These are phyloP conservation scores for Periophthalmus modestus DNA, from an alignment of 2,113 vertebrate genomes.

Conservation along the genomic window DNA sequence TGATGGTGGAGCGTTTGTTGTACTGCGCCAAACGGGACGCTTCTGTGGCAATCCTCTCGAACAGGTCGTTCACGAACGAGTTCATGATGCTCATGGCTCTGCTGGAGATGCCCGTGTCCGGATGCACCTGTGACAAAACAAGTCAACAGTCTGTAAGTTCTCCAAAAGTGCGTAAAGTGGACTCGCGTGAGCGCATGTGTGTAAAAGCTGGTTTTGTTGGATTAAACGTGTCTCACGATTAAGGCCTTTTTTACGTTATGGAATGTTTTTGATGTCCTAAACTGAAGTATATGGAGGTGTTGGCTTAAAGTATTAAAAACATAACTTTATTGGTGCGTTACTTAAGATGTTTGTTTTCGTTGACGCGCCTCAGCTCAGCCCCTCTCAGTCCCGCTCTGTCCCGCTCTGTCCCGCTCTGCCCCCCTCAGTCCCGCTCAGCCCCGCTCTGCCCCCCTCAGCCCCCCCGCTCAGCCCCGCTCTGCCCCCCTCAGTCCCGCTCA, in stretches of 20 bases:
- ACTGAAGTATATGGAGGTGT: too few relatives aligned
- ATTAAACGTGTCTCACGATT: not conserved
- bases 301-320: too few relatives aligned
- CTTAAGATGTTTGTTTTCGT: too few relatives aligned
- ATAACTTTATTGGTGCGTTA: too few relatives aligned
- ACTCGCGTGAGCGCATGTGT: not conserved
- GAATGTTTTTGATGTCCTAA: not conserved
- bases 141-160: not conserved
- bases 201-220: not conserved
- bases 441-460: too few relatives aligned
- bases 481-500: too few relatives aligned
- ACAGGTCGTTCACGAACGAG: slow-evolving; percentile 81
- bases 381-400: too few relatives aligned
- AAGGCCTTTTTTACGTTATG: not conserved
- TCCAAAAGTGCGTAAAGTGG: not conserved
- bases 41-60: slow-evolving; percentile 78
- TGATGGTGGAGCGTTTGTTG: slow-evolving; percentile 81
- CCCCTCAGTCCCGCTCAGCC: too few relatives aligned
- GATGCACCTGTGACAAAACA: slow-evolving; percentile 69
- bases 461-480: too few relatives aligned
- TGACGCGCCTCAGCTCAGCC: too few relatives aligned
- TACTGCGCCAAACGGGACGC: slow-evolving; percentile 80
- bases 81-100: slow-evolving; percentile 82
- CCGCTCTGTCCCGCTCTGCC: too few relatives aligned
- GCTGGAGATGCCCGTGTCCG: slow-evolving; percentile 80